Percentiles rank a stretch among this genome's conserved stretches.
Conservation (phyloP, 2,888 invertebrate genomes). For the Siphlonurus alternatus region DNA sequence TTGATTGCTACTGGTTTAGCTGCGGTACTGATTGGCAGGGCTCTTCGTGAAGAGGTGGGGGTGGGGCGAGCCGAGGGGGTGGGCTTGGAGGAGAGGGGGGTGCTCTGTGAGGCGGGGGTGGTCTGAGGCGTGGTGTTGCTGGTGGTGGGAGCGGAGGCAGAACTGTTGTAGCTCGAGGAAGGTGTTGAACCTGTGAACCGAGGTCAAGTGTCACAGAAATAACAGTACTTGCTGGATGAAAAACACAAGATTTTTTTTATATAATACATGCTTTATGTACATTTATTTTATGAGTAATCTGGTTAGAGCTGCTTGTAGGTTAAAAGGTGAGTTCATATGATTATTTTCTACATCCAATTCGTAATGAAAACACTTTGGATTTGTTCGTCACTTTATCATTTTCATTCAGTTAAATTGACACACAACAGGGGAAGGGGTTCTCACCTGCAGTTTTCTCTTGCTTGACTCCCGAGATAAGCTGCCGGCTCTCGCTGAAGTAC, state of each 20-base stretch:
- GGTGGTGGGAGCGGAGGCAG: not conserved
- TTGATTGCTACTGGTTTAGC: not conserved
- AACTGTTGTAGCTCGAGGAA: not conserved
- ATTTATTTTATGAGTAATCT: too few species aligned
- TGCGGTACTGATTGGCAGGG: not conserved
- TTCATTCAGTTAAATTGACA: too few species aligned
- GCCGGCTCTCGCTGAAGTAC: slow-evolving; percentile 1
- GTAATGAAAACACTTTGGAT: too few species aligned
- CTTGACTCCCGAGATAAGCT: not conserved
- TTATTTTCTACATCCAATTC: too few species aligned
- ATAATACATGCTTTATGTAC: too few species aligned
- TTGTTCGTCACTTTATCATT: not conserved
- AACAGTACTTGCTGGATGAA: not conserved
- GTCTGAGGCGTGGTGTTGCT: not conserved
- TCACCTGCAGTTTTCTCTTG: too few species aligned
- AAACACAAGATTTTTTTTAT: too few species aligned
- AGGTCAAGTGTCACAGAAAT: too few species aligned
- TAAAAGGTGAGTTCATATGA: too few species aligned
- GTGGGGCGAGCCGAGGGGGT: not conserved
- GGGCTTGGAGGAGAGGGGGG: not conserved
- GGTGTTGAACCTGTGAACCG: not conserved
- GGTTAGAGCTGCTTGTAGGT: too few species aligned
- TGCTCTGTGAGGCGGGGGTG: not conserved
- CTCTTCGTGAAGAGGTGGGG: not conserved
- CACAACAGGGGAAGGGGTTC: too few species aligned